phyloP scores from a whole-genome alignment of 2,888 invertebrate genomes.

The Blera fallax region DNA sequence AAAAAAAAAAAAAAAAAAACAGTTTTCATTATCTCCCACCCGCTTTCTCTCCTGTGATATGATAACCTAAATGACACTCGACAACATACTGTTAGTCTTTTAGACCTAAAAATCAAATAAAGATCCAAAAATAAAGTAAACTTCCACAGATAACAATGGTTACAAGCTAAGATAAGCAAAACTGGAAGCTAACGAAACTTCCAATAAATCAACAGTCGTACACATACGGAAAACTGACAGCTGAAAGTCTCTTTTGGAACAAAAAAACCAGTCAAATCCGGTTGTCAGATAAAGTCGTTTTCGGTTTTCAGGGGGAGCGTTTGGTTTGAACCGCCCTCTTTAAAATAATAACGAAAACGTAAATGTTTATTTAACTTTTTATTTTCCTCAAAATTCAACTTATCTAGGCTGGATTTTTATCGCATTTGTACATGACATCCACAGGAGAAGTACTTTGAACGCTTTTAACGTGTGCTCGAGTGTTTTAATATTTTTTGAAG shows the following conservation, averaged over 20 bases:
- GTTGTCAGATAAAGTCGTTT: slow-evolving; percentile 23
- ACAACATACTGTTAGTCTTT: slow-evolving; percentile 32
- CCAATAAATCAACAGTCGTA: slow-evolving; percentile 24
- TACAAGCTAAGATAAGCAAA: slow-evolving; percentile 29
- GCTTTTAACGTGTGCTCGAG: slow-evolving; percentile 1
- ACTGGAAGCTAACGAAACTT: slow-evolving; percentile 23
- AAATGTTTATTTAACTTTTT: not conserved
- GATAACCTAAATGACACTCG: slow-evolving; percentile 17
- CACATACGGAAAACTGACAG: not conserved
- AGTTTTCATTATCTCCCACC: not conserved
- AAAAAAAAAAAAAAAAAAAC: too few relatives aligned
- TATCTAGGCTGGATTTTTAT: slow-evolving; percentile 7
- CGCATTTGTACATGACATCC: not conserved
- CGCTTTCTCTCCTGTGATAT: not conserved
- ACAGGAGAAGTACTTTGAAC: not conserved
- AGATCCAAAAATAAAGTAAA: slow-evolving; percentile 8
- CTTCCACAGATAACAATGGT: slow-evolving; percentile 32
- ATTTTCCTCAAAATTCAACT: not conserved
- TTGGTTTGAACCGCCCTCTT: not conserved
- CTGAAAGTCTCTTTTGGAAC: not conserved
- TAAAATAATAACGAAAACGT: too few relatives aligned
- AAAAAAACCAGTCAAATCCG: slow-evolving; percentile 30
- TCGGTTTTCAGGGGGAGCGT: not conserved
- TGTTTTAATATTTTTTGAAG: slow-evolving; percentile 21
- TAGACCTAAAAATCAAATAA: slow-evolving; percentile 14